These are phyloP conservation scores for Odontamblyopus lacepedii DNA, from an alignment of 2,797 vertebrate species.

Conservation along the genomic window DNA sequence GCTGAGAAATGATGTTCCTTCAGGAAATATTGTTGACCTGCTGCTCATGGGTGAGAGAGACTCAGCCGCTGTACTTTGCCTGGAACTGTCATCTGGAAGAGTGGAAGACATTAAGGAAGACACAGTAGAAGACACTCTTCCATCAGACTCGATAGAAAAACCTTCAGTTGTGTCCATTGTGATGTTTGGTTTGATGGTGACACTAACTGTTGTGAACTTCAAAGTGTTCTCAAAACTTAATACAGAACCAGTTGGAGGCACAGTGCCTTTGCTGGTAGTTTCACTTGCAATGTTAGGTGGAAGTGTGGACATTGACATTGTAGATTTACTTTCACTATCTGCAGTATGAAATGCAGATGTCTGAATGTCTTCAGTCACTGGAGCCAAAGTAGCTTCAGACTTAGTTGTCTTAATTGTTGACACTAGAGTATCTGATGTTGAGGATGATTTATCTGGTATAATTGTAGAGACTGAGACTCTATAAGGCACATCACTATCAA, in stretches of 20 bases:
- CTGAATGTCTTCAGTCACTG: background rate
- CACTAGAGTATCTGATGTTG: background rate
- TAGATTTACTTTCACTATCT: too few relatives aligned
- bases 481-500: background rate
- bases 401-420: background rate
- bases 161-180: background rate
- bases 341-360: background rate
- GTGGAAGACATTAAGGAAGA: background rate
- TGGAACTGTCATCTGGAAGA: background rate
- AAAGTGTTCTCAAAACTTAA: constrained; percentile 26
- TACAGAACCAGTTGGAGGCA: background rate
- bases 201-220: background rate
- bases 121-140: background rate
- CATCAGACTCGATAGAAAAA: background rate
- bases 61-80: too few relatives aligned
- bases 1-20: background rate
- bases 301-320: too few relatives aligned
- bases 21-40: background rate
- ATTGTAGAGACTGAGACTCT: background rate
- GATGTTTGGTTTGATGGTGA: background rate
- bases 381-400: background rate
- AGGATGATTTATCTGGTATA: background rate
- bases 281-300: too few relatives aligned
- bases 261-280: background rate
- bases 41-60: background rate